phyloP scores from a whole-genome alignment of 2,113 vertebrate genomes.

The Axis porcinus region DNA sequence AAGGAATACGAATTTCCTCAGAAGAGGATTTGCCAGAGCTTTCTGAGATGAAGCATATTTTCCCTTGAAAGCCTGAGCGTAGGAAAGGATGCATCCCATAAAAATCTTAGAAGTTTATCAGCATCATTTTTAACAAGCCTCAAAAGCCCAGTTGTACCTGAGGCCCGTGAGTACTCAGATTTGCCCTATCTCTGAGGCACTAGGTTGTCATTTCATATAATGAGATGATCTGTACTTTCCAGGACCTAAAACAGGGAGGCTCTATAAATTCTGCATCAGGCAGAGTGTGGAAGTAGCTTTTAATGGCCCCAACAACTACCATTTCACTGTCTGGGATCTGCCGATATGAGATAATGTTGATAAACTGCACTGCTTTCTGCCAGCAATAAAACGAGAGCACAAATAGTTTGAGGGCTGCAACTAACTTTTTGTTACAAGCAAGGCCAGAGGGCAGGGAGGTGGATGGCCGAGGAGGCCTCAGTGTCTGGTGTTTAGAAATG shows the following conservation, averaged over 20 bases:
- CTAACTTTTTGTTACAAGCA: constrained; percentile 39
- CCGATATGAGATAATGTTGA: constrained; percentile 59
- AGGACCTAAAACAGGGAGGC: constrained; percentile 65
- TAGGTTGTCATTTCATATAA: constrained; percentile 74
- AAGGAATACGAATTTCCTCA: not conserved
- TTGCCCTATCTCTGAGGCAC: constrained; percentile 40
- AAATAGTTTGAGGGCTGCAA: constrained; percentile 49
- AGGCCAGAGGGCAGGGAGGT: not conserved
- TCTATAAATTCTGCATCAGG: constrained; percentile 71
- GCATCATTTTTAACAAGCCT: constrained; percentile 37
- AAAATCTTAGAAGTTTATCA: constrained; percentile 29
- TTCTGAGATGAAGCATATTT: not conserved
- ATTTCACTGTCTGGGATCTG: constrained; percentile 72
- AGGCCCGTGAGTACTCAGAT: not conserved
- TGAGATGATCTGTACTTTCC: constrained; percentile 69
- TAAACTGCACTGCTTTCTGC: not conserved
- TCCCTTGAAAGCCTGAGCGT: not conserved
- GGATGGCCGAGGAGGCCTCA: not conserved
- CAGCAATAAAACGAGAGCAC: not conserved
- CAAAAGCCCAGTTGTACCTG: not conserved
- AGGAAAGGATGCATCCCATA: not conserved
- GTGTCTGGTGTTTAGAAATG: not conserved
- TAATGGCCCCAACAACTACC: constrained; percentile 62
- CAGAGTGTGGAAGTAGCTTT: constrained; percentile 53
- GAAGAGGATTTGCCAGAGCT: not conserved